phyloP scores from a whole-genome alignment of 1,140 invertebrate genomes.

The Agrilus planipennis region DNA sequence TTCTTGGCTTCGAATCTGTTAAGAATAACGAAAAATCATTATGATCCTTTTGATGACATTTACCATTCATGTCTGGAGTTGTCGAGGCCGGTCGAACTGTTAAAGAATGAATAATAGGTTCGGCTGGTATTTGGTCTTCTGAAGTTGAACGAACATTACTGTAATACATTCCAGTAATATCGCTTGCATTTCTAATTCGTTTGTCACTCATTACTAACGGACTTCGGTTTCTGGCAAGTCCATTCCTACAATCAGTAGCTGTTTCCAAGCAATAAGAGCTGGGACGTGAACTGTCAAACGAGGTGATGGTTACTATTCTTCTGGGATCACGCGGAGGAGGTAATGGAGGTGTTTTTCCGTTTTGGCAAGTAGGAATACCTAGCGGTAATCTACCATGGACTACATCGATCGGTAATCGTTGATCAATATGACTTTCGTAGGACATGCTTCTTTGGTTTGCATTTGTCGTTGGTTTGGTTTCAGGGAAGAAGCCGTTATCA shows the following conservation, averaged over 20 bases:
- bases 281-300: constrained; percentile 38
- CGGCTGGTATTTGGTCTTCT: constrained; percentile 39
- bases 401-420: constrained; percentile 16
- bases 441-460: constrained; percentile 27
- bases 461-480: neutral
- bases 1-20: constrained; percentile 52
- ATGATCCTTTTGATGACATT: constrained; percentile 13
- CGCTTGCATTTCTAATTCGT: neutral
- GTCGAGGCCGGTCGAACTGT: constrained; percentile 42
- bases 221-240: too few relatives aligned
- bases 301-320: constrained; percentile 39
- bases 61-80: constrained; percentile 36
- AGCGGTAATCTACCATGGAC: constrained; percentile 26
- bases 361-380: constrained; percentile 18
- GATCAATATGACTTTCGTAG: constrained; percentile 29
- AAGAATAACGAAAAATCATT: constrained; percentile 47
- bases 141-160: constrained; percentile 37
- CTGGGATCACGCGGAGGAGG: constrained; percentile 58
- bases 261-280: constrained; percentile 39
- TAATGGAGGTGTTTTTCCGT: constrained; percentile 41
- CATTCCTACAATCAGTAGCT: constrained; percentile 3
- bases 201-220: too few relatives aligned
- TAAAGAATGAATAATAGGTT: constrained; percentile 16
- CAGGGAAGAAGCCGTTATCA: neutral
- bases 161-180: neutral